Evolutionary conservation across 2,797 vertebrate genomes (phyloP).

Genomic region (Chiloscyllium punctatum): DNA sequence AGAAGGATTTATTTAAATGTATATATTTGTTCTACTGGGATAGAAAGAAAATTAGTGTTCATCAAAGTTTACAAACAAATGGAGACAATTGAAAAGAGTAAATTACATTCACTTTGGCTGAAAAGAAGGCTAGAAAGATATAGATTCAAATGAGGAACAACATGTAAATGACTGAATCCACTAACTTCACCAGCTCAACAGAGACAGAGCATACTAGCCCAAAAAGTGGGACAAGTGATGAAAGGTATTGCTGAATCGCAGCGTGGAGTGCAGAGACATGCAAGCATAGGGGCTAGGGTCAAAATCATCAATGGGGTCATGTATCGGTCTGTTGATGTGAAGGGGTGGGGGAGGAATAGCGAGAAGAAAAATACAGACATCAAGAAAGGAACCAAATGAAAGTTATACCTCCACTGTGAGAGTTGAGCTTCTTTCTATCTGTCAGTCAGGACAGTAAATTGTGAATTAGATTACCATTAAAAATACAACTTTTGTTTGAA

Average conservation of each 20-base stretch:
- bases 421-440: slow-evolving; percentile 10
- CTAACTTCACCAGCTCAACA: neutral
- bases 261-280: neutral
- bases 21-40: neutral
- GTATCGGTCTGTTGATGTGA: neutral
- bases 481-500: slow-evolving; percentile 30
- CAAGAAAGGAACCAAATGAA: slow-evolving; percentile 22
- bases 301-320: neutral
- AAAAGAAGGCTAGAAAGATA: neutral
- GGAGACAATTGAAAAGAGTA: neutral
- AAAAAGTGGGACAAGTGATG: neutral
- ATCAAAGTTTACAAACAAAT: neutral
- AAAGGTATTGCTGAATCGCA: neutral
- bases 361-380: neutral
- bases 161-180: neutral
- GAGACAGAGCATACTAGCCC: neutral
- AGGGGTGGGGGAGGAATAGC: neutral
- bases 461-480: slow-evolving; percentile 16
- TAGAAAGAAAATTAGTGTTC: neutral
- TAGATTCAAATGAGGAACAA: neutral
- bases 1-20: neutral
- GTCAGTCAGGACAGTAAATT: slow-evolving; percentile 32
- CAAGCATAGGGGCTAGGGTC: neutral
- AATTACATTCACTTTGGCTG: neutral
- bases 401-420: neutral